Percentiles rank a stretch among this genome's conserved stretches.
Evolutionary conservation across 1,140 invertebrate genomes (phyloP).

Genomic region (Drosophila auraria): DNA sequence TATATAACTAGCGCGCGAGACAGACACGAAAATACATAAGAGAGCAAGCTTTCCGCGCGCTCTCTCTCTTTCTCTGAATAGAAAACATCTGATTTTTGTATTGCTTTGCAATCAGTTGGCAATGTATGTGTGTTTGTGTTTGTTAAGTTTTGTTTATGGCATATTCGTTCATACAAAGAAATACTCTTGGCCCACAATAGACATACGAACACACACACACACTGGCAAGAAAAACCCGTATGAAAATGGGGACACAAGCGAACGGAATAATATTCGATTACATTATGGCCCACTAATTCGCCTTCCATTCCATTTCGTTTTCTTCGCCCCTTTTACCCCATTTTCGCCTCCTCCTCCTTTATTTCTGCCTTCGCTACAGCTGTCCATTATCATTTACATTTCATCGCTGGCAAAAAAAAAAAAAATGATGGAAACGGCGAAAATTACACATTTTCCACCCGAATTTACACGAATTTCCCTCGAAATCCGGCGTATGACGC

Average conservation of each 20-base stretch:
- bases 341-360: constrained; percentile 9
- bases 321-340: neutral
- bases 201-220: constrained; percentile 39
- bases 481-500: constrained; percentile 51
- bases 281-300: constrained; percentile 55
- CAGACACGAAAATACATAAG: constrained; percentile 48
- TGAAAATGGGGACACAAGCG: constrained; percentile 77
- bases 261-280: constrained; percentile 81
- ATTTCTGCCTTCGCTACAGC: constrained; percentile 27
- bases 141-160: constrained; percentile 73
- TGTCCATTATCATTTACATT: constrained; percentile 47
- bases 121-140: constrained; percentile 25
- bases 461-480: constrained; percentile 25
- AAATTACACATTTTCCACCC: constrained; percentile 24
- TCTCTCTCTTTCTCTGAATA: constrained; percentile 50
- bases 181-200: constrained; percentile 81
- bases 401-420: constrained; percentile 9
- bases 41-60: constrained; percentile 25
- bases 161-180: constrained; percentile 37
- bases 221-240: constrained; percentile 49
- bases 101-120: constrained; percentile 71
- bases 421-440: constrained; percentile 1
- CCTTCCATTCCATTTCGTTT: constrained; percentile 19
- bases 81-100: constrained; percentile 82
- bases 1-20: constrained; percentile 78